phyloP scores from a whole-genome alignment of 2,113 vertebrate genomes.

The Telmatochromis brachygnathus region DNA sequence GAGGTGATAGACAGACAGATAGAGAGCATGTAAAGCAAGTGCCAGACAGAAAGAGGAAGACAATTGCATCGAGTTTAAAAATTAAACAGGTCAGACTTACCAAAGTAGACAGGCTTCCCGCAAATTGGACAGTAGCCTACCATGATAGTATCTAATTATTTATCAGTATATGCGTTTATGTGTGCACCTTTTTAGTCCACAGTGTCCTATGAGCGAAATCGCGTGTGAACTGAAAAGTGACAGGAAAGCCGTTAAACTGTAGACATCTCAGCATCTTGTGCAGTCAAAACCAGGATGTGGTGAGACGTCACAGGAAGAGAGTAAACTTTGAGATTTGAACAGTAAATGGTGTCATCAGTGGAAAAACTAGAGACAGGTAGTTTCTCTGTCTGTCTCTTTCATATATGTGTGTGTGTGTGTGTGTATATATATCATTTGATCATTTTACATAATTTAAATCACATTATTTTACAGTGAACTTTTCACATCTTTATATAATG shows the following conservation, averaged over 20 bases:
- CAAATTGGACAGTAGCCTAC: slow-evolving; percentile 78
- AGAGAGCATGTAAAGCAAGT: neutral
- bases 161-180: neutral
- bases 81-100: slow-evolving; percentile 60
- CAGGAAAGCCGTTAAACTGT: slow-evolving; percentile 41
- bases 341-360: neutral
- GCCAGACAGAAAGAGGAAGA: neutral
- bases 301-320: slow-evolving; percentile 45
- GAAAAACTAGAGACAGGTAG: neutral
- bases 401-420: accelerated
- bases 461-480: neutral
- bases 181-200: neutral
- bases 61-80: neutral
- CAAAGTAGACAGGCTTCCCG: slow-evolving; percentile 79
- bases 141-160: slow-evolving; percentile 57
- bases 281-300: slow-evolving; percentile 64
- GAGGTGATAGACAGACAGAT: neutral
- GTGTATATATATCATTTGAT: accelerated
- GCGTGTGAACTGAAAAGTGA: slow-evolving; percentile 2
- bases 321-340: slow-evolving; percentile 28
- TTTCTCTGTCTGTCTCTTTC: neutral
- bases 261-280: neutral
- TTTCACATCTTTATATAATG: neutral
- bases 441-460: neutral
- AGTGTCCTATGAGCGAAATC: neutral